Conservation (phyloP, 2,113 vertebrate species). For the Spheniscus mendiculus region DNA sequence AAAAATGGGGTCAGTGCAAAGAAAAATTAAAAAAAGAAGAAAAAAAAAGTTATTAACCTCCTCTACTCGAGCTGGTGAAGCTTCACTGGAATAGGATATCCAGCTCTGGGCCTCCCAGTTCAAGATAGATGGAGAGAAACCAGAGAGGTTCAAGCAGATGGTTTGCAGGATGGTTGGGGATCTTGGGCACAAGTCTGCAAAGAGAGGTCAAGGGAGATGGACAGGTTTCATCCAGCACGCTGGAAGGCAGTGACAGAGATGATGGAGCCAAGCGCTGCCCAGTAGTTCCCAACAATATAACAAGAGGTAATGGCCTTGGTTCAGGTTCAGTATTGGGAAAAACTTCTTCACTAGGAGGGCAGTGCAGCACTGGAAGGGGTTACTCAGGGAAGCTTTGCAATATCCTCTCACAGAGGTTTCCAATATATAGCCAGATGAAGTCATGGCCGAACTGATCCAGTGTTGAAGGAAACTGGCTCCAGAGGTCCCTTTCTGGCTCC, state of each 20-base stretch:
- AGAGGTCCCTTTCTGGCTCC: background rate
- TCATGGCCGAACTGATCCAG: background rate
- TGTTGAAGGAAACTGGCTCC: background rate
- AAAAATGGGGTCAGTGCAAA: background rate
- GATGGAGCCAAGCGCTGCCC: background rate
- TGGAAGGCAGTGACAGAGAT: background rate
- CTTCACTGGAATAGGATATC: background rate
- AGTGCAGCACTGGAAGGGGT: background rate
- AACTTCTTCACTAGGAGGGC: background rate
- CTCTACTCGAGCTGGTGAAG: background rate
- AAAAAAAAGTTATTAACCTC: background rate
- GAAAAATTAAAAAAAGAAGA: background rate
- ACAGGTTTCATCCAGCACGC: background rate
- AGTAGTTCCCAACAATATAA: background rate
- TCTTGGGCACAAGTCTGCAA: background rate
- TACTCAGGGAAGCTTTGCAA: background rate
- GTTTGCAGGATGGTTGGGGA: background rate
- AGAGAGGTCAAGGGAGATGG: background rate
- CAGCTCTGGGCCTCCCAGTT: background rate
- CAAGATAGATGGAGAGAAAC: background rate
- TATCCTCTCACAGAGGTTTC: background rate
- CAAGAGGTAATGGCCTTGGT: background rate
- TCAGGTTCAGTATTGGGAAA: background rate
- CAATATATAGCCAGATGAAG: background rate
- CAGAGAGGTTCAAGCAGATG: background rate